Evolutionary conservation across 1,140 invertebrate genomes (phyloP), one percentile per base, ranked within the genome.

Genomic region (Coptotermes formosanus): DNA sequence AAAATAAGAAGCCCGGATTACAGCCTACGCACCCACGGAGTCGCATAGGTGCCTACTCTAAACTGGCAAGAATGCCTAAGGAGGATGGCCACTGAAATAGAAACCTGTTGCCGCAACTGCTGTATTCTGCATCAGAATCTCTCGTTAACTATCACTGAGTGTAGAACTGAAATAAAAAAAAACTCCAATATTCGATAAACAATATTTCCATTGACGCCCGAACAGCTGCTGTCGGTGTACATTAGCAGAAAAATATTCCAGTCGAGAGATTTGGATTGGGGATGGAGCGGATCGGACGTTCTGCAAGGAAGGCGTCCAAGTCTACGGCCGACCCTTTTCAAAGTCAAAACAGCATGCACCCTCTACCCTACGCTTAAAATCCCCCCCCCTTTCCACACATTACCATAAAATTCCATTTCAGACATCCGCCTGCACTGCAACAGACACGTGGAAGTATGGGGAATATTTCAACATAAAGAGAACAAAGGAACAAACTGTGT

Each of bases 191-290:
- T 75, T 75, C 64, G 64, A 75, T 75, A 75, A 75, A 75, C 64
- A 75, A 75, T 75, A 75, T 75, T 75, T 75, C 64, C 64, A 75
- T 30, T 75, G 64, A 75, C 64, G 64, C 64, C n/a, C n/a, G 25
- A 75, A 30, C 64, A 75, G 64, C 9, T 30, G 64, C 64, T n/a
- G 64, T 75, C 25, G 16, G 25, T 30, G 9, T 14, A 30, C n/a
- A 75, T 75, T 75, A 75, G 64, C 11, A 75, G 25, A n/a, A 75
- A 75, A 75, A 75, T 75, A 75, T n/a, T 75, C 64, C 64, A 75
- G 25, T n/a, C 25, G 25, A 75, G 64, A 25, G 64, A n/a, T 75
- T 75, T 30, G 7, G 25, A 30, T 8, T n/a, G 64, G 64, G n/a
- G 64, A 30, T 14, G 64, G 64, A 75, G 64, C n/a, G 64, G 64